These are phyloP conservation scores for Plotosus lineatus DNA, from an alignment of 2,113 vertebrate species.

Conservation along the genomic window DNA sequence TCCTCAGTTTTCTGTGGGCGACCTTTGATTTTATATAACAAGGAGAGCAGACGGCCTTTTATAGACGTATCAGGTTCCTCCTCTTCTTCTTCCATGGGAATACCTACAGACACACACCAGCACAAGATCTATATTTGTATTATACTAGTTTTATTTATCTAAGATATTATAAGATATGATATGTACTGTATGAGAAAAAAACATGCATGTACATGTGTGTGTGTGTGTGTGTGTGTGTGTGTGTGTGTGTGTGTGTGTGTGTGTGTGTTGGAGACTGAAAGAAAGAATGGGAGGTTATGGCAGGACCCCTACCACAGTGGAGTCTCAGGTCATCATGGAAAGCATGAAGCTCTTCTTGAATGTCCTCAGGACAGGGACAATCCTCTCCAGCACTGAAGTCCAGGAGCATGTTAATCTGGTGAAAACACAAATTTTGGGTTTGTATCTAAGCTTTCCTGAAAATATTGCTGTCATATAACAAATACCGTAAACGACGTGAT, in stretches of 20 bases:
- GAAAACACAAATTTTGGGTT: background rate
- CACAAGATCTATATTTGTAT: background rate
- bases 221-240: background rate
- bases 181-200: too few relatives aligned
- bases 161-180: background rate
- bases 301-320: constrained; percentile 82
- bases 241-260: background rate
- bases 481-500: too few relatives aligned
- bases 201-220: background rate
- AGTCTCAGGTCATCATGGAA: constrained; percentile 93
- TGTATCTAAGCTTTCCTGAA: background rate
- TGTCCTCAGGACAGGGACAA: constrained; percentile 91
- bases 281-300: background rate
- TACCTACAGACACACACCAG: constrained; percentile 71
- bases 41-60: constrained; percentile 81
- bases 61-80: constrained; percentile 86
- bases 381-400: constrained; percentile 94
- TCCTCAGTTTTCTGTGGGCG: constrained; percentile 81
- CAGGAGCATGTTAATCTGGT: constrained; percentile 95
- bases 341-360: constrained; percentile 84
- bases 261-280: background rate
- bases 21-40: constrained; percentile 92
- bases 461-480: background rate
- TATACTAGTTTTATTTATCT: background rate
- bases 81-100: constrained; percentile 89